phyloP scores from a whole-genome alignment of 2,888 invertebrate species.

The Argyra leucocephala region DNA sequence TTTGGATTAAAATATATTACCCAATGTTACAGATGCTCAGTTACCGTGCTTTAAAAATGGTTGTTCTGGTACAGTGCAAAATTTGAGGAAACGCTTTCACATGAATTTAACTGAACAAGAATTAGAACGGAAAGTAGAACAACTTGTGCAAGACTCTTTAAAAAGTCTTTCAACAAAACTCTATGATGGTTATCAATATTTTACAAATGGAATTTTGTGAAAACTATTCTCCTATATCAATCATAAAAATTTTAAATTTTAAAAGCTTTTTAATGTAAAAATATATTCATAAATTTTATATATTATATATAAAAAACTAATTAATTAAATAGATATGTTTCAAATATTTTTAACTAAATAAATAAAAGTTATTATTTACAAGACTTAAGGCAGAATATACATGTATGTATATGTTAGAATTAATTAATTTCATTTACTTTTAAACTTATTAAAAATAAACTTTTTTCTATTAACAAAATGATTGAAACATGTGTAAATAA shows the following conservation, averaged over 20 bases:
- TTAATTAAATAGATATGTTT: background rate
- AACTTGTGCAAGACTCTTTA: conserved; percentile 87
- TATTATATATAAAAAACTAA: background rate
- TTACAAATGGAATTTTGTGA: conserved; percentile 85
- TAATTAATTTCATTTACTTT: background rate
- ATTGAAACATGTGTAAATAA: conserved; percentile 1
- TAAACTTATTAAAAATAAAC: background rate
- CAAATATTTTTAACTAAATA: conserved; percentile 6
- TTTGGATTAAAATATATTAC: background rate
- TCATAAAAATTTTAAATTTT: background rate
- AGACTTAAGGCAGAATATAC: conserved; percentile 3
- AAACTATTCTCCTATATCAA: conserved; percentile 26
- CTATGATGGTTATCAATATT: conserved; percentile 98
- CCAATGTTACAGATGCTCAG: conserved; percentile 65
- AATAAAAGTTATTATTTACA: conserved; percentile 1
- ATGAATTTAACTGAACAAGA: conserved; percentile 89
- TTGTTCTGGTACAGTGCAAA: conserved; percentile 71
- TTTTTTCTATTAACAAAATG: background rate
- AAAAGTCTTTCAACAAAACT: conserved; percentile 94
- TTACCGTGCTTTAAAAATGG: conserved; percentile 93
- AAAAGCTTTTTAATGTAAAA: conserved; percentile 5
- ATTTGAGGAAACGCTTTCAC: conserved; percentile 90
- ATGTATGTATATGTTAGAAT: conserved; percentile 1
- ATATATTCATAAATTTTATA: conserved; percentile 6
- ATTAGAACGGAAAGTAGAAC: conserved; percentile 81